Evolutionary conservation across 2,113 vertebrate genomes (phyloP), one percentile per base, ranked within the genome.

Genomic region (Upupa epops): DNA sequence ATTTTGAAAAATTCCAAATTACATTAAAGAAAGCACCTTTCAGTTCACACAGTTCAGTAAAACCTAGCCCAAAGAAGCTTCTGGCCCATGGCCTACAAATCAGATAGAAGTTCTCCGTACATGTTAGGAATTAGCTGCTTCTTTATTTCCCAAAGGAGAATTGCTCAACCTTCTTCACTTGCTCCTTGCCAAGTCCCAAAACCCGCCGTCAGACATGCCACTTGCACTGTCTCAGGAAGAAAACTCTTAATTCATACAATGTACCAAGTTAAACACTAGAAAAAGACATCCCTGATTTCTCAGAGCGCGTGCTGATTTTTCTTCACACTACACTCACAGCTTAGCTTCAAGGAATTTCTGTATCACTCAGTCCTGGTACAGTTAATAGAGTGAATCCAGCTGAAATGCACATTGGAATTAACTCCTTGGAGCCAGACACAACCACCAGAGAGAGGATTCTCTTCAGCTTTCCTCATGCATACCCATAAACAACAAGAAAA

Each of bases 361-460:
- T 88, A 45, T 92, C 92, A 83, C 88, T 91, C 79, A 56, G 68
- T n/a, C 42, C 75, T 91, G 87, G 87, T 85, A 85, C 22, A 91
- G 82, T 42, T 58, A 88, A 74, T 48, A 70, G 93, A 91, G 56
- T 31, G 60, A 92, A 91, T 77, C 82, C 82, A 92, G 88, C 79
- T 89, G 90, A 94, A 89, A 73, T 52, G 59, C 26, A 15, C 59
- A 25, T 9, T 74, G 48, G 79, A 71, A 40, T 95, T 92, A 94
- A 94, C 78, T 87, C 88, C 79, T 87, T 79, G 25, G 60, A 91
- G 64, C 9, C 74, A 75, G 64, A 83, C 9, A 19, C n/a, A 86
- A 52, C 19, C 26, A 32, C 17, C 3, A 4, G 14, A 18, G 7
- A 70, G 25, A 13, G 17, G 4, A 19, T 77, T 76, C 59, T 58